Evolutionary conservation across 2,797 vertebrate genomes (phyloP).

Genomic region (Protosalanx chinensis): DNA sequence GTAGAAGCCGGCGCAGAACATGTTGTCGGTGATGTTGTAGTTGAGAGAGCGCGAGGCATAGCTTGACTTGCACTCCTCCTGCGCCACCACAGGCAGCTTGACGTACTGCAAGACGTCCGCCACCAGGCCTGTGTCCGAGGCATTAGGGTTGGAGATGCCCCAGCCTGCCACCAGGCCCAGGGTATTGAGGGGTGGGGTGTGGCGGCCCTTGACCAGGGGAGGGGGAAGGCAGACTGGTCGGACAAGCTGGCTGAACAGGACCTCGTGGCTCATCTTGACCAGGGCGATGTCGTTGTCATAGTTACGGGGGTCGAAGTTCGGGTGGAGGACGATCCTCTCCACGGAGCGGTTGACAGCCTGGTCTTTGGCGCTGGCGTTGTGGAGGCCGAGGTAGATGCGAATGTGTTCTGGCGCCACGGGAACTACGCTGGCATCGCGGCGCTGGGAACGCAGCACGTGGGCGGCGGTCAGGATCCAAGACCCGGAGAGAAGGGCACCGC

Average conservation of each 20-base stretch:
- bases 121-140: conserved; percentile 72
- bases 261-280: conserved; percentile 78
- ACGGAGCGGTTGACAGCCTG: conserved; percentile 75
- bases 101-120: conserved; percentile 89
- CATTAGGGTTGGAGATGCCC: conserved; percentile 88
- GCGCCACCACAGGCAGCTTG: conserved; percentile 89
- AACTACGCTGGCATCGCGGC: conserved; percentile 82
- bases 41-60: conserved; percentile 84
- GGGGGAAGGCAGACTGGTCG: conserved; percentile 87
- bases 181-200: conserved; percentile 73
- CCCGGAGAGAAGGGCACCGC: conserved; percentile 86
- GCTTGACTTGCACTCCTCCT: conserved; percentile 85
- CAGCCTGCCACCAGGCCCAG: conserved; percentile 92
- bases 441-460: conserved; percentile 86
- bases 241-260: conserved; percentile 70
- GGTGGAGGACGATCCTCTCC: conserved; percentile 82
- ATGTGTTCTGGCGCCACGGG: conserved; percentile 82
- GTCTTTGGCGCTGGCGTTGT: conserved; percentile 73
- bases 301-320: conserved; percentile 86
- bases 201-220: conserved; percentile 57
- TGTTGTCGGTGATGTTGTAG: conserved; percentile 92
- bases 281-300: conserved; percentile 94
- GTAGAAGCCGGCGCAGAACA: conserved; percentile 94
- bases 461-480: conserved; percentile 92
- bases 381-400: conserved; percentile 83